These are phyloP conservation scores for Actinemys pallida DNA, from an alignment of 2,113 vertebrate genomes.

Conservation along the genomic window DNA sequence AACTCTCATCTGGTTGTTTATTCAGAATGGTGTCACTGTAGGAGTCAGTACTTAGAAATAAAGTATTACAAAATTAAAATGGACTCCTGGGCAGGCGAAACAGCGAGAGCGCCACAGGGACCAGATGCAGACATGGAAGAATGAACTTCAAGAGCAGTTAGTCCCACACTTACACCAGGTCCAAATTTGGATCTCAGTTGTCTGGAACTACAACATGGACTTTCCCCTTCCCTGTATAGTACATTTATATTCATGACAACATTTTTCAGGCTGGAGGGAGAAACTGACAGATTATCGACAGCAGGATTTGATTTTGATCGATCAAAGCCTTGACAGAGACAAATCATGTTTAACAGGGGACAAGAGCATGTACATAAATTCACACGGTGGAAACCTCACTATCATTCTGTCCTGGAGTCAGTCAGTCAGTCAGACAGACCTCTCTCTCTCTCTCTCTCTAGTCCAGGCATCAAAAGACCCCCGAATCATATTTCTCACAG, in stretches of 20 bases:
- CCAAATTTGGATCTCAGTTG: fast-evolving
- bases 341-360: fast-evolving
- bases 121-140: background rate
- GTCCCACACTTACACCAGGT: background rate
- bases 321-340: background rate
- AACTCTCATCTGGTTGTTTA: background rate
- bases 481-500: conserved; percentile 39
- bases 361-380: fast-evolving
- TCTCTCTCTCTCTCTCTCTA: too few species aligned
- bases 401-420: background rate
- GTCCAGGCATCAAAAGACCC: background rate
- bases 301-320: background rate
- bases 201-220: background rate
- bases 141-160: background rate
- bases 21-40: fast-evolving
- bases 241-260: background rate
- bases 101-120: background rate
- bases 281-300: background rate
- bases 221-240: background rate
- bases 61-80: background rate
- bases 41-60: background rate
- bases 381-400: fast-evolving
- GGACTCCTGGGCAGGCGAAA: background rate
- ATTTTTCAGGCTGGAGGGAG: background rate
- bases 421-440: background rate